Base-by-base conservation (phyloP, 2,797 vertebrate genomes). In the Poecilia velifera region DNA sequence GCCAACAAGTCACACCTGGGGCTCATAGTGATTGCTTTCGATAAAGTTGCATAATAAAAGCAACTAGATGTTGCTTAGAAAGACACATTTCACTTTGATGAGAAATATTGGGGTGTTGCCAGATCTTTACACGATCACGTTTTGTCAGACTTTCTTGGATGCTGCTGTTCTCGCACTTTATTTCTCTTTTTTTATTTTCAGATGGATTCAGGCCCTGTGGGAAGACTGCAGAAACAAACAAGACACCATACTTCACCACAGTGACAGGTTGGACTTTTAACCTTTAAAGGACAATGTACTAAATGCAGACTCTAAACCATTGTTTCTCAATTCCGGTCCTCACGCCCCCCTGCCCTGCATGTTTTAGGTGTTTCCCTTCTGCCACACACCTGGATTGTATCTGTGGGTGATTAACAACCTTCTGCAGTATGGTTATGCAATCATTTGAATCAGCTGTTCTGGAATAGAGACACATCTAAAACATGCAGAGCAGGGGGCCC, bases 141-240 rank as follows among this genome's bases (percentile, higher is more conserved):
- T 49, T 62, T 3, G 2, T 46, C 45, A 80, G 22, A 68, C 72
- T 83, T 59, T 76, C 46, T 62, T 41, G 73, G 53, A 16, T 39
- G 13, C 46, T 62, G 12, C 36, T 76, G 25, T 51, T 57, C 13
- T 18, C 25, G 28, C 13, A 14, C 22, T 81, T 55, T 76, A 20
- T 81, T 73, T 49, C 62, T 64, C 36, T 31, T 75, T 76, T 84
- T 81, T 87, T 87, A 73, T 84, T 84, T 41, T 49, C 94, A 96
- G 95, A 96, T 95, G 95, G 94, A 94, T 82, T 84, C 87, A 36
- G 77, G 82, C 79, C 87, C 68, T 84, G 76, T 78, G 86, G 79
- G 78, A 72, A 83, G 86, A 79, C 89, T 79, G 2, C 95, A 91
- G 90, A 92, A 84, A 81, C 87, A 78, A 78, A 82, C 86, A 72